Evolutionary conservation across 2,797 vertebrate genomes (phyloP).

Genomic region (Gephyroberyx darwinii): DNA sequence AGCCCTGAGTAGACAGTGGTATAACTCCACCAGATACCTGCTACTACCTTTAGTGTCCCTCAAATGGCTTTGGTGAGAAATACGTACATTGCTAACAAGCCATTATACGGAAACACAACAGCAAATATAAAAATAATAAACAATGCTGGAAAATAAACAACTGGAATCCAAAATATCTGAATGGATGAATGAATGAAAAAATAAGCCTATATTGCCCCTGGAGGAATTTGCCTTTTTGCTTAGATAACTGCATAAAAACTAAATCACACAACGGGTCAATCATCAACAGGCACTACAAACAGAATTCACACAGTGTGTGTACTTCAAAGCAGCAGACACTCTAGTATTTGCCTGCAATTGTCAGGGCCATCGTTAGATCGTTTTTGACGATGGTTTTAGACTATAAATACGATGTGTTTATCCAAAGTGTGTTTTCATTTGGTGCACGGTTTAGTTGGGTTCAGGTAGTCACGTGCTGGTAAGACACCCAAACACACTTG

Average conservation of each 20-base stretch:
- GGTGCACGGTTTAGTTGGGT: background rate
- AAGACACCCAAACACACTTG: background rate
- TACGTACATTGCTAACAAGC: background rate
- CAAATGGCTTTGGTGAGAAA: background rate
- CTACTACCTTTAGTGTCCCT: background rate
- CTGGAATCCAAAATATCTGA: too few relatives aligned
- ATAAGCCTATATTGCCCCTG: background rate
- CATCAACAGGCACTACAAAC: background rate
- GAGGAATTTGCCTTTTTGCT: background rate
- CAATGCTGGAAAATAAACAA: too few relatives aligned
- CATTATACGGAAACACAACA: background rate
- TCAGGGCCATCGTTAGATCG: too few relatives aligned
- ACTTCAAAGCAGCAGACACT: too few relatives aligned
- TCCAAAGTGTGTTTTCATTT: too few relatives aligned
- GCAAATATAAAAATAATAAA: background rate
- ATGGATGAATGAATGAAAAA: background rate
- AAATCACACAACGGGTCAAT: background rate
- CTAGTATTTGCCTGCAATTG: background rate
- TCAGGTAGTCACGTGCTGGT: background rate
- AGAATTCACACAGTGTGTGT: background rate
- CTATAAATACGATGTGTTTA: background rate
- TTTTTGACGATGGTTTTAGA: too few relatives aligned
- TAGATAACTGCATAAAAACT: background rate
- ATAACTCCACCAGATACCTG: constrained; percentile 1
- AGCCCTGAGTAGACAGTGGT: background rate